Evolutionary conservation across 2,888 invertebrate genomes (phyloP), one percentile per base, ranked within the genome.

Genomic region (Neoitamus cyanurus): DNA sequence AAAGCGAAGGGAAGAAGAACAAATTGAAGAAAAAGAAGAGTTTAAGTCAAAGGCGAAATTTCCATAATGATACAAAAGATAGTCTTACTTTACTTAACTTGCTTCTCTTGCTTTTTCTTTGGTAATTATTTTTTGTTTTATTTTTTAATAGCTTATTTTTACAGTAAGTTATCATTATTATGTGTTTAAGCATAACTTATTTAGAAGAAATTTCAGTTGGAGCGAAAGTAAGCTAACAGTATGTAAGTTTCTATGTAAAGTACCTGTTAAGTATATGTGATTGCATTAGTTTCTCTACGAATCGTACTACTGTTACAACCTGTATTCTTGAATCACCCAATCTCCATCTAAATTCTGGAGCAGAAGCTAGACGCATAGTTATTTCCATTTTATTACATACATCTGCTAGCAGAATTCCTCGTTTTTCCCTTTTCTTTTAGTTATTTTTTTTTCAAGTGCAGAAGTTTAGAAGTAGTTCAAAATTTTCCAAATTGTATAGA

Each of bases 211-310:
- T 77, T 46, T 77, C 25, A 42, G n/a, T 42, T 69, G 20, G n/a
- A 70, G 70, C 70, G n/a, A 70, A 70, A 30, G 48, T 84, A 86
- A 80, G 84, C 75, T 86, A 85, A 85, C 70, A 86, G 72, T 86
- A 86, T 42, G 42, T 42, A 42, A 42, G 42, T 83, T 87, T 87
- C 86, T 84, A 85, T 86, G 83, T 87, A 87, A 86, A 87, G 87
- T 87, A 87, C 87, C 87, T 87, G 87, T 87, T 87, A 87, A 87
- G 86, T 87, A 86, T 86, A 87, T 87, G 84, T 86, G 86, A 84
- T 85, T 85, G 70, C 75, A 83, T 70, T 70, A 70, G 30, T 70
- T 70, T 58, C 31, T 70, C 9, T 70, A 70, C 58, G 58, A 58
- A 58, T 58, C 58, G 58, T 34, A 70, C 70, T 70, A 70, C n/a